Evolutionary conservation across 2,113 vertebrate genomes (phyloP).

Genomic region (Catagonus wagneri): DNA sequence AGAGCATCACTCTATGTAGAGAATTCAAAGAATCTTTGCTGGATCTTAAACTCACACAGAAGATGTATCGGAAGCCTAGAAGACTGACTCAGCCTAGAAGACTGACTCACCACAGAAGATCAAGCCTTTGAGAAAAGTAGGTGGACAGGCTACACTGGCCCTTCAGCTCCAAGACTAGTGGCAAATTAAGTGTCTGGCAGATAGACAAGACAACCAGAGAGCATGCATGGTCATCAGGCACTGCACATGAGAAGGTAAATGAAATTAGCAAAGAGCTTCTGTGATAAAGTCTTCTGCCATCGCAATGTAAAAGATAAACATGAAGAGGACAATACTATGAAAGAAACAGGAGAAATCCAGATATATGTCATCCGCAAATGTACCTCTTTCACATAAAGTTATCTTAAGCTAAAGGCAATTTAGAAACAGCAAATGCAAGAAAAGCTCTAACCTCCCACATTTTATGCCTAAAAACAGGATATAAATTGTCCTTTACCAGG

Average conservation of each 20-base stretch:
- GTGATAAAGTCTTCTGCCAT: background rate
- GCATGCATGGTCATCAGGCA: background rate
- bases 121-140: background rate
- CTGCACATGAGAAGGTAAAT: background rate
- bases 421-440: background rate
- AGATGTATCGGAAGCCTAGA: background rate
- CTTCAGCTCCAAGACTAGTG: background rate
- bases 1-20: background rate
- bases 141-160: background rate
- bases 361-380: background rate
- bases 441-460: background rate
- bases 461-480: background rate
- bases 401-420: background rate
- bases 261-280: background rate
- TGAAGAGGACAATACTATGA: background rate
- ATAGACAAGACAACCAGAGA: background rate
- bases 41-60: background rate
- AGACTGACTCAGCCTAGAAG: background rate
- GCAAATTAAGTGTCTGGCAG: background rate
- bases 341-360: background rate
- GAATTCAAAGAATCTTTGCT: conserved; percentile 40
- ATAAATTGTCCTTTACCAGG: background rate
- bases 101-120: background rate
- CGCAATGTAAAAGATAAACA: background rate
- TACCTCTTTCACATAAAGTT: background rate